These are phyloP conservation scores for Isoperla grammatica DNA, from an alignment of 2,888 invertebrate species.

Conservation along the genomic window DNA sequence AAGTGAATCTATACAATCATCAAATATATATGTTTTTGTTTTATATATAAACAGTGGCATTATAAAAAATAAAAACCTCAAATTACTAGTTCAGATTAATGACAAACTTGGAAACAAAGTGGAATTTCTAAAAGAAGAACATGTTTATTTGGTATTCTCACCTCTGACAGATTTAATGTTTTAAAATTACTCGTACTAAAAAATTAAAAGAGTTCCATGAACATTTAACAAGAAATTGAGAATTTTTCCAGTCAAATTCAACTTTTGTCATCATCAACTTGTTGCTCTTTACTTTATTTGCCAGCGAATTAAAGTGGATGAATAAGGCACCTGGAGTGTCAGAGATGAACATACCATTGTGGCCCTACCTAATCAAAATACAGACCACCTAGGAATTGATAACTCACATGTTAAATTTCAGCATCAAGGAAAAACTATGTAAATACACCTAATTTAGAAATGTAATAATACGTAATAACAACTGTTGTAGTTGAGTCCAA, in stretches of 20 bases:
- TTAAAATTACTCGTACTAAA: conserved; percentile 5
- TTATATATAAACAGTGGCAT: no score
- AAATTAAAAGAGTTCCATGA: not conserved
- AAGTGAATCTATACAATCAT: no score
- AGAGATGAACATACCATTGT: conserved; percentile 28
- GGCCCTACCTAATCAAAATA: conserved; percentile 15
- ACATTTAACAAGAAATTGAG: not conserved
- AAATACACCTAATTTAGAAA: not conserved
- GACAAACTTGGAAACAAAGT: no score
- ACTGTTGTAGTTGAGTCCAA: conserved; percentile 21
- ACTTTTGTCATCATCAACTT: no score
- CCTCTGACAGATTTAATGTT: conserved; percentile 26
- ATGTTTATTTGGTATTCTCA: conserved; percentile 25
- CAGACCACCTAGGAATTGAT: no score
- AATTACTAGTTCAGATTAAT: no score
- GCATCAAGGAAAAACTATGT: no score
- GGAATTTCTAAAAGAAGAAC: not conserved
- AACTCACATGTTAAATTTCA: no score
- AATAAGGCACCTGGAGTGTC: conserved; percentile 30
- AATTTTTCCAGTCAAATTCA: no score
- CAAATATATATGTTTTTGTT: no score
- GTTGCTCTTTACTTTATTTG: no score
- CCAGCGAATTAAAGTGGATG: conserved; percentile 4
- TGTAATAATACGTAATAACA: conserved; percentile 14
- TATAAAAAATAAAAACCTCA: no score